A percentile compares a stretch with the other conserved stretches of the same genome.
These are phyloP conservation scores for Triplophysa yarkandensis DNA, from an alignment of 2,797 vertebrate species.

Conservation along the genomic window DNA sequence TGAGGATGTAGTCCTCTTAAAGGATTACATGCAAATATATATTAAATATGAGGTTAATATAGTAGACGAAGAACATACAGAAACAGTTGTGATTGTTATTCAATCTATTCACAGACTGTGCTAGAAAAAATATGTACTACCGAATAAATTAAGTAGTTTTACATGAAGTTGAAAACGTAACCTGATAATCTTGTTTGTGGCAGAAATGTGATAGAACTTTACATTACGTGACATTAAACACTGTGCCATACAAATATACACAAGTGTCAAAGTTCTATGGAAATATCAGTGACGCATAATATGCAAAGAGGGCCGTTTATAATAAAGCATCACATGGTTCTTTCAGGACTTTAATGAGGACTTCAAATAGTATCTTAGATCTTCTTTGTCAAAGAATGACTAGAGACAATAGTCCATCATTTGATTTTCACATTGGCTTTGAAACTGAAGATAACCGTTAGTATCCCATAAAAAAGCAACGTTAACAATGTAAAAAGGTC, in stretches of 20 bases:
- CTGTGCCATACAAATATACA: not conserved
- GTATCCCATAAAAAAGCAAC: too few relatives aligned
- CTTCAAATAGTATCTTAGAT: not conserved
- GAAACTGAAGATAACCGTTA: too few relatives aligned
- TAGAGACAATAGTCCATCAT: not conserved
- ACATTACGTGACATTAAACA: not conserved
- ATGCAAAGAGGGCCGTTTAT: not conserved
- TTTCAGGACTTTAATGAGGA: not conserved
- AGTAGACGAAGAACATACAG: too few relatives aligned
- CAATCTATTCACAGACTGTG: too few relatives aligned
- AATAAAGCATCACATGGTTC: not conserved
- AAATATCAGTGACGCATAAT: not conserved
- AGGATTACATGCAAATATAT: too few relatives aligned
- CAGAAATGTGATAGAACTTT: not conserved
- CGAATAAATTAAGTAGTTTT: too few relatives aligned
- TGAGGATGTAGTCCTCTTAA: too few relatives aligned
- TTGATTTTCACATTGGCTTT: too few relatives aligned
- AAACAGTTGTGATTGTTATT: too few relatives aligned
- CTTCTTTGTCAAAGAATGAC: not conserved
- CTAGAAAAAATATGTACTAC: too few relatives aligned
- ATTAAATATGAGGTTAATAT: too few relatives aligned
- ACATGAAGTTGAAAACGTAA: not conserved
- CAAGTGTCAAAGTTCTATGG: not conserved
- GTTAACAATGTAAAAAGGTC: too few relatives aligned
- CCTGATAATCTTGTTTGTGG: not conserved